Evolutionary conservation across 1,140 invertebrate species (phyloP), one percentile per base, ranked within the genome.

Genomic region (Hyphantria cunea): DNA sequence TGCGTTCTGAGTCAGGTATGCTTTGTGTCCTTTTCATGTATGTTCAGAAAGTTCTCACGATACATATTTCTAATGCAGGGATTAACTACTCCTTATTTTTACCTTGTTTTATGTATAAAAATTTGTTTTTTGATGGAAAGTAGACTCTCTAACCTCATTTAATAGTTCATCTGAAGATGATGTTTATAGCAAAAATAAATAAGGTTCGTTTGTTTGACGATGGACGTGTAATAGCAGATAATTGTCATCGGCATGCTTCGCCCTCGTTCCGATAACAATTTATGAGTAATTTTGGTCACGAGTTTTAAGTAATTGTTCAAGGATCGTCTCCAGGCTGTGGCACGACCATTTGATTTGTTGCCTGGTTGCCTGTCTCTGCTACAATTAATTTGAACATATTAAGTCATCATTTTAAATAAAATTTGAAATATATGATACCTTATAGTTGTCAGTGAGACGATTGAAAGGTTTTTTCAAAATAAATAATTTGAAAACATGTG

Each of bases 261-360:
- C 61, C 67, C 74, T 70, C 67, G 69, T 76, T 76, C 53, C 66
- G 42, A 63, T 67, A 58, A 66, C 53, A 61, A 73, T 78, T 76
- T 78, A 76, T 62, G 76, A 68, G 63, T 60, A 63, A 71, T 78
- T 70, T 72, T 49, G 67, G 58, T 78, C 76, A 78, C 70, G 69
- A 75, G 51, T 49, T 58, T 62, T 63, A 69, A 75, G 68, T 74
- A 74, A 74, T 74, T 66, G 72, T 52, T 63, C 50, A 49, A 61
- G 65, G 65, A 66, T 67, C 64, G 64, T 70, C 68, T 42, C 64
- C 49, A 49, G 34, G 34, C 37, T 41, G 44, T 13, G 42, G 51
- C 67, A 64, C 64, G 61, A 62, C 49, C 3, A 32, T 34, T 59
- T 68, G 63, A 72, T 64, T 64, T 64, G 66, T 68, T 47, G 54